Evolutionary conservation across 2,797 vertebrate genomes (phyloP).

Genomic region (Melanotaenia boesemani): DNA sequence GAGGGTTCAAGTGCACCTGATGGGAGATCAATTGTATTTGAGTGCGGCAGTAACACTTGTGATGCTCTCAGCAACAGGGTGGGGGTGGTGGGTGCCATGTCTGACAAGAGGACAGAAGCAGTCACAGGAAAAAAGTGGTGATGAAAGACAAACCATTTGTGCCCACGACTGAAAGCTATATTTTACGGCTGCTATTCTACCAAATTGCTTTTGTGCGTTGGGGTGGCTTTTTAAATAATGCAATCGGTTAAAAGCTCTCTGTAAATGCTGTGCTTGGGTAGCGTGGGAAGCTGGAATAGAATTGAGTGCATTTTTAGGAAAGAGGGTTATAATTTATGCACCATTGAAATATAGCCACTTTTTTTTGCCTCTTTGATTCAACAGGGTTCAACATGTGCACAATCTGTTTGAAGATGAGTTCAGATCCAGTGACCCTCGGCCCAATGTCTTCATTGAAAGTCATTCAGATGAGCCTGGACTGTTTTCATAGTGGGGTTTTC

Average conservation of each 20-base stretch:
- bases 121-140: conserved; percentile 55
- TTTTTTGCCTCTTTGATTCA: conserved; percentile 67
- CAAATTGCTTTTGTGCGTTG: conserved; percentile 84
- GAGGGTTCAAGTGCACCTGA: conserved; percentile 71
- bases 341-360: conserved; percentile 72
- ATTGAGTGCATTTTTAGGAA: conserved; percentile 75
- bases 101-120: conserved; percentile 72
- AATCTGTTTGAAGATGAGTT: conserved; percentile 67
- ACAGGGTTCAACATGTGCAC: conserved; percentile 70
- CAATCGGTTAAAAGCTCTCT: conserved; percentile 83
- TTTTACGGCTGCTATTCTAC: conserved; percentile 79
- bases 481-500: conserved; percentile 44
- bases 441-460: conserved; percentile 69
- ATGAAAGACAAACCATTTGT: conserved; percentile 79
- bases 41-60: conserved; percentile 70
- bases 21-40: conserved; percentile 76
- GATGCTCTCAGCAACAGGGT: conserved; percentile 62
- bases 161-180: conserved; percentile 77
- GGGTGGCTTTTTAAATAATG: conserved; percentile 85
- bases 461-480: conserved; percentile 49
- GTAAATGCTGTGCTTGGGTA: conserved; percentile 75
- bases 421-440: conserved; percentile 47
- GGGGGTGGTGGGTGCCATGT: conserved; percentile 54
- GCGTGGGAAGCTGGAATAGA: conserved; percentile 73
- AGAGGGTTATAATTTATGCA: conserved; percentile 80